These are phyloP conservation scores for Borostomias antarcticus DNA, from an alignment of 2,797 vertebrate genomes.

Conservation along the genomic window DNA sequence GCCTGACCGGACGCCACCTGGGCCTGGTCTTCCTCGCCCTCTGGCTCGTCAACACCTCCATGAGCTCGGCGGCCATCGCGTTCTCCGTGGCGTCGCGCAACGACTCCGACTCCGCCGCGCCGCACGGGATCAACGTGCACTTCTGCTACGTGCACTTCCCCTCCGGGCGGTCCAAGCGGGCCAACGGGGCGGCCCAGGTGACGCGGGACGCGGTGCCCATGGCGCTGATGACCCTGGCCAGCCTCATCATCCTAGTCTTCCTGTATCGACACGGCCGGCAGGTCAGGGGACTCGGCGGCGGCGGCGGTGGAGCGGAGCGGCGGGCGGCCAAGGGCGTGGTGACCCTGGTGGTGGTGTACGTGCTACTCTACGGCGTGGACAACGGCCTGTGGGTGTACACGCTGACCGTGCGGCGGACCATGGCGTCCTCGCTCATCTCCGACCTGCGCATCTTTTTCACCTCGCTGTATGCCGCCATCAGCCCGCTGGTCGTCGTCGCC, in stretches of 20 bases:
- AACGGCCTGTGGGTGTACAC: slow-evolving; percentile 80
- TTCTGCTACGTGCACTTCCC: slow-evolving; percentile 74
- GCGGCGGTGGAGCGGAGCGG: slow-evolving; percentile 52
- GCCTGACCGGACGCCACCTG: slow-evolving; percentile 50
- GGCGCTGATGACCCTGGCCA: slow-evolving; percentile 71
- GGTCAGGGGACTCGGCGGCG: slow-evolving; percentile 61
- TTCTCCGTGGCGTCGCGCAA: slow-evolving; percentile 59
- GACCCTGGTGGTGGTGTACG: slow-evolving; percentile 70
- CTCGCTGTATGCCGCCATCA: slow-evolving; percentile 74
- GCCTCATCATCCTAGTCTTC: slow-evolving; percentile 72
- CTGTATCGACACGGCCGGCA: slow-evolving; percentile 73
- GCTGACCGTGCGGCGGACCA: slow-evolving; percentile 64
- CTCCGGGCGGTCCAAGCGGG: slow-evolving; percentile 55
- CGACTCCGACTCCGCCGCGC: slow-evolving; percentile 35
- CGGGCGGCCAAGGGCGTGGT: slow-evolving; percentile 73
- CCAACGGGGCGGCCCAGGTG: slow-evolving; percentile 68
- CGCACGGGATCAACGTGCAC: slow-evolving; percentile 66
- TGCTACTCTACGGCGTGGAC: slow-evolving; percentile 74
- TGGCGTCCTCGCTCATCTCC: slow-evolving; percentile 69
- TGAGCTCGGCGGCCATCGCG: slow-evolving; percentile 55
- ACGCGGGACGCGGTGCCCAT: slow-evolving; percentile 76
- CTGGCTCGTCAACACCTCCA: slow-evolving; percentile 70
- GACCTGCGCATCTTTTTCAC: slow-evolving; percentile 78
- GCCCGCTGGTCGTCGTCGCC: slow-evolving; percentile 73
- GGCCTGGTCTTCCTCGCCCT: slow-evolving; percentile 62